These are phyloP conservation scores for Sylvia atricapilla DNA, from an alignment of 2,113 vertebrate genomes.

Conservation along the genomic window DNA sequence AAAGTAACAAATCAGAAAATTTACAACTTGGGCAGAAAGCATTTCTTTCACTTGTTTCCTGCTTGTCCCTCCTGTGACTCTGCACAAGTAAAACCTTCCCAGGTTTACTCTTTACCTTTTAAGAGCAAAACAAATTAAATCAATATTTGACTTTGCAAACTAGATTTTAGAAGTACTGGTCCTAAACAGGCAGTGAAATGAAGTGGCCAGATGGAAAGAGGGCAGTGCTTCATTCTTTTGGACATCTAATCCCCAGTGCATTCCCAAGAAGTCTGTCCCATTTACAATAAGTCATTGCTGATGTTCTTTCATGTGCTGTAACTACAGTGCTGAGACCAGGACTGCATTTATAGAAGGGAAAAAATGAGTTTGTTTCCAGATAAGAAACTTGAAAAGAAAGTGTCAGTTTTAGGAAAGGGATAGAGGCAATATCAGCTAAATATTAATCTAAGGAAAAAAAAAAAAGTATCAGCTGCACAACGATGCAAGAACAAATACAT, in stretches of 20 bases:
- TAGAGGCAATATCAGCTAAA: not conserved
- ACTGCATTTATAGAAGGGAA: not conserved
- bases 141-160: not conserved
- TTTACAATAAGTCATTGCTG: not conserved
- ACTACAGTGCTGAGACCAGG: not conserved
- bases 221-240: not conserved
- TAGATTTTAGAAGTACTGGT: not conserved
- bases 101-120: not conserved
- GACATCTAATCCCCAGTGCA: slow-evolving; percentile 2
- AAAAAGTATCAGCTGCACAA: not conserved
- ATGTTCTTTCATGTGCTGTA: slow-evolving; percentile 7
- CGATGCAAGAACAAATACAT: not conserved
- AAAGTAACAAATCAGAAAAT: not conserved
- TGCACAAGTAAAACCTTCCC: not conserved
- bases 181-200: not conserved
- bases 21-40: not conserved
- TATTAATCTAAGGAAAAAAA: not conserved
- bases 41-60: not conserved
- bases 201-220: slow-evolving; percentile 29
- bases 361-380: not conserved
- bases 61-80: not conserved
- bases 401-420: not conserved
- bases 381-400: not conserved
- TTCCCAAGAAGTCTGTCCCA: slow-evolving; percentile 14
- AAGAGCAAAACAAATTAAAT: not conserved